Evolutionary conservation across 2,797 vertebrate species (phyloP).

Genomic region (Sebastes matsubarae): DNA sequence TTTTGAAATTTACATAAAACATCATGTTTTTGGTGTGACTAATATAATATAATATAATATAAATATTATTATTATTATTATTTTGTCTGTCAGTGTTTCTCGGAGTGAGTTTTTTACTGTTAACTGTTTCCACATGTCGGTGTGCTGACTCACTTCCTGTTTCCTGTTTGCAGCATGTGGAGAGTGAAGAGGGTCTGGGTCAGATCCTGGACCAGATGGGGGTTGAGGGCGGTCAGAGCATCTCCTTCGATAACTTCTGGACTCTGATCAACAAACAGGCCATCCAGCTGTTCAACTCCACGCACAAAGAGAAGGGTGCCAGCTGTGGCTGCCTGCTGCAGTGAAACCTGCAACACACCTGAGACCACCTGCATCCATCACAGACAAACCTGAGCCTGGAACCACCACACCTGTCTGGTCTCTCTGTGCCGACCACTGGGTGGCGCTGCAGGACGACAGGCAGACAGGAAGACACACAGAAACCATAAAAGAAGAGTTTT

Average conservation of each 20-base stretch:
- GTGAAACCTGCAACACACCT: slow-evolving; percentile 35
- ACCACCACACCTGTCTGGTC: neutral
- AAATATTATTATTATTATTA: no score
- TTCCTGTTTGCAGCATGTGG: slow-evolving; percentile 56
- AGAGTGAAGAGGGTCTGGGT: slow-evolving; percentile 60
- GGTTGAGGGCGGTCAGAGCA: slow-evolving; percentile 56
- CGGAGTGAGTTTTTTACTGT: neutral
- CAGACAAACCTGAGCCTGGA: neutral
- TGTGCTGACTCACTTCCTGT: neutral
- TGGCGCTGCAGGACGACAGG: slow-evolving; percentile 1
- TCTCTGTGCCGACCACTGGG: neutral
- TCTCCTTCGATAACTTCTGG: slow-evolving; percentile 81
- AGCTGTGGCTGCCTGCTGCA: slow-evolving; percentile 73
- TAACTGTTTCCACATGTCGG: neutral
- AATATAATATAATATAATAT: no score
- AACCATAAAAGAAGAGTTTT: neutral
- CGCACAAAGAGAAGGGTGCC: slow-evolving; percentile 54
- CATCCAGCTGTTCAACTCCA: slow-evolving; percentile 39
- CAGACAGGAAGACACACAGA: neutral
- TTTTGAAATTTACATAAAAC: no score
- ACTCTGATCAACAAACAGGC: slow-evolving; percentile 74
- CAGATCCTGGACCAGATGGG: slow-evolving; percentile 74
- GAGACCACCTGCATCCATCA: neutral
- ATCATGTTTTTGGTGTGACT: neutral
- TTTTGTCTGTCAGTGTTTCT: neutral